phyloP scores from a whole-genome alignment of 2,113 vertebrate species.

The Tupaia chinensis region DNA sequence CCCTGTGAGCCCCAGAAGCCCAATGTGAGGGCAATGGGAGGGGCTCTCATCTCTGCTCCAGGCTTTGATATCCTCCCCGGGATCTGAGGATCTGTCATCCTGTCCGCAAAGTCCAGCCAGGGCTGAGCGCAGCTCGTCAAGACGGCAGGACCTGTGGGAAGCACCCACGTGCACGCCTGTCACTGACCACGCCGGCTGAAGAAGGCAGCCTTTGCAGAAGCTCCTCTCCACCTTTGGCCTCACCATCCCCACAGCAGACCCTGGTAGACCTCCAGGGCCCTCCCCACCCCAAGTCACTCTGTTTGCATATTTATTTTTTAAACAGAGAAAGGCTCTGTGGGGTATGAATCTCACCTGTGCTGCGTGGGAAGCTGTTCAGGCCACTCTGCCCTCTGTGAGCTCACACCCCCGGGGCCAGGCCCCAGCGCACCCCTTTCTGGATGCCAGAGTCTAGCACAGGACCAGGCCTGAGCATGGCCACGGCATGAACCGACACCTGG shows the following conservation, averaged over 20 bases:
- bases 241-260: background rate
- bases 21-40: accelerated
- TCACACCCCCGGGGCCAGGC: background rate
- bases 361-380: accelerated
- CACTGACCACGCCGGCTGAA: no score
- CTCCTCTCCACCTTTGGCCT: accelerated
- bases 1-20: background rate
- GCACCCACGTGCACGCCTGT: background rate
- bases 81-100: background rate
- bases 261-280: accelerated
- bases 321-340: background rate
- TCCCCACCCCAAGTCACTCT: background rate
- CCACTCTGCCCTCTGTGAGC: background rate
- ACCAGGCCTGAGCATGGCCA: background rate
- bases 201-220: background rate
- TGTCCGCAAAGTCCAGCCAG: background rate
- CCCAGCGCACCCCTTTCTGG: background rate
- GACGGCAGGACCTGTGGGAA: background rate
- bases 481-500: accelerated
- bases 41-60: accelerated
- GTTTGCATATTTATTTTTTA: background rate
- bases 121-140: accelerated
- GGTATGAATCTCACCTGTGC: accelerated
- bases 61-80: background rate
- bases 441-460: background rate